Evolutionary conservation across 2,113 vertebrate genomes (phyloP).

Genomic region (Gila orcuttii): DNA sequence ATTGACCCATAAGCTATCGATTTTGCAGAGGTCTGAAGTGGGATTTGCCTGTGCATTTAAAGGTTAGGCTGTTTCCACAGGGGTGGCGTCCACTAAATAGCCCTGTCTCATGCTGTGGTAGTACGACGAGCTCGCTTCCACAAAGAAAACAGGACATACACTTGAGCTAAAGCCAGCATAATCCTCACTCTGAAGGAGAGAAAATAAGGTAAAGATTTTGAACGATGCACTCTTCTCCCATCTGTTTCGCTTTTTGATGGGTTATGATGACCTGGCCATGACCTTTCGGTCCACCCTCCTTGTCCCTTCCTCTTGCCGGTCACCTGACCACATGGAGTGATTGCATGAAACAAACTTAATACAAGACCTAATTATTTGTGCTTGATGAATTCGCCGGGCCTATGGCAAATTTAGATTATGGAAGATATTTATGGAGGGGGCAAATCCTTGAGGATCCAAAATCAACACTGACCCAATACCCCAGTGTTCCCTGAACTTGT

Average conservation of each 20-base stretch:
- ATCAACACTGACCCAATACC: conserved; percentile 35
- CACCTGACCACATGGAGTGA: conserved; percentile 46
- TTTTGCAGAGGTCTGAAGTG: conserved; percentile 20
- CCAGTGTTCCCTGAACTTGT: conserved; percentile 32
- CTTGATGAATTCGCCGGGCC: conserved; percentile 42
- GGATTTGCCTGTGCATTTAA: conserved; percentile 23
- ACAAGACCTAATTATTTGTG: conserved; percentile 31
- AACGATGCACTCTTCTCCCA: conserved; percentile 30
- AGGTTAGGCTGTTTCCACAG: conserved; percentile 9
- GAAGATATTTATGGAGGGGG: not conserved
- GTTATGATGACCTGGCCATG: conserved; percentile 53
- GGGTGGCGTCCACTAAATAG: not conserved
- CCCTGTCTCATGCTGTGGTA: not conserved
- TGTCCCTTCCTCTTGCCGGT: conserved; percentile 9
- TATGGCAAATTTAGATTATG: conserved; percentile 34
- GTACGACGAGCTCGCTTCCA: not conserved
- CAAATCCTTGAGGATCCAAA: conserved; percentile 18
- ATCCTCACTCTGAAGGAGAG: conserved; percentile 51
- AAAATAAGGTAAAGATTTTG: conserved; percentile 43
- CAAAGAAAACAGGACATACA: conserved; percentile 39
- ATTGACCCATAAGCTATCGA: not conserved
- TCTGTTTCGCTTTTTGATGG: conserved; percentile 57
- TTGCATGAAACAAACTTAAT: conserved; percentile 41
- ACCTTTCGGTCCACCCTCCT: conserved; percentile 35
- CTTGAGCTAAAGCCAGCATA: conserved; percentile 47